phyloP scores from a whole-genome alignment of 2,113 vertebrate species.

The Peromyscus maniculatus region DNA sequence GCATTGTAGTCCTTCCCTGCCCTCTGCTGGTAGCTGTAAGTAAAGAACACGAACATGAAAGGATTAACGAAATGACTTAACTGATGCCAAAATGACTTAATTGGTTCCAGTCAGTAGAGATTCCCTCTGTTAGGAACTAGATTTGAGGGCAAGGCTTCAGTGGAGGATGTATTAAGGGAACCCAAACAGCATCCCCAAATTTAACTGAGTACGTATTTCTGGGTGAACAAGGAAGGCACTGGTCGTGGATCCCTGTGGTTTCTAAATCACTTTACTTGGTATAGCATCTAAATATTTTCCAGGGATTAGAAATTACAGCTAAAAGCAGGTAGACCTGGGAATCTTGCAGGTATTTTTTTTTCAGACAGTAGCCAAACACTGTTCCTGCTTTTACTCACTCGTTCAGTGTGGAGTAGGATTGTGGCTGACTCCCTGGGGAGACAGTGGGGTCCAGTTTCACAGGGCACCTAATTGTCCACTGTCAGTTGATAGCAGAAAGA shows the following conservation, averaged over 20 bases:
- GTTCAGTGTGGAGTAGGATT: neutral
- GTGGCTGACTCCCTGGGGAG: neutral
- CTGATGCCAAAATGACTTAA: neutral
- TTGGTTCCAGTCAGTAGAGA: neutral
- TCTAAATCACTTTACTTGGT: neutral
- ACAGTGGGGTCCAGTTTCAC: neutral
- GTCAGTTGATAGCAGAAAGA: neutral
- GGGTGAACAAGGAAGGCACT: neutral
- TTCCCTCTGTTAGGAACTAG: neutral
- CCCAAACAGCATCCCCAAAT: neutral
- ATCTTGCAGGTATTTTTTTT: neutral
- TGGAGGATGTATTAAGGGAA: neutral
- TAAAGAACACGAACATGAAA: neutral
- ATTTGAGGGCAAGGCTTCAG: neutral
- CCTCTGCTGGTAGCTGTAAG: slow-evolving; percentile 71
- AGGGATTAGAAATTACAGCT: neutral
- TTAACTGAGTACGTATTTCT: neutral
- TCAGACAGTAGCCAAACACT: neutral
- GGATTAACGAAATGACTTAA: neutral
- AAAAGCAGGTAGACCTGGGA: neutral
- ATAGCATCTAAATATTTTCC: neutral
- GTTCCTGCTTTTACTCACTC: neutral
- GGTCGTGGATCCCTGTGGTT: neutral
- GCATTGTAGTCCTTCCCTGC: neutral
- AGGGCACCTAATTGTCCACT: neutral